phyloP scores from a whole-genome alignment of 1,140 invertebrate genomes.

The Caerostris darwini region DNA sequence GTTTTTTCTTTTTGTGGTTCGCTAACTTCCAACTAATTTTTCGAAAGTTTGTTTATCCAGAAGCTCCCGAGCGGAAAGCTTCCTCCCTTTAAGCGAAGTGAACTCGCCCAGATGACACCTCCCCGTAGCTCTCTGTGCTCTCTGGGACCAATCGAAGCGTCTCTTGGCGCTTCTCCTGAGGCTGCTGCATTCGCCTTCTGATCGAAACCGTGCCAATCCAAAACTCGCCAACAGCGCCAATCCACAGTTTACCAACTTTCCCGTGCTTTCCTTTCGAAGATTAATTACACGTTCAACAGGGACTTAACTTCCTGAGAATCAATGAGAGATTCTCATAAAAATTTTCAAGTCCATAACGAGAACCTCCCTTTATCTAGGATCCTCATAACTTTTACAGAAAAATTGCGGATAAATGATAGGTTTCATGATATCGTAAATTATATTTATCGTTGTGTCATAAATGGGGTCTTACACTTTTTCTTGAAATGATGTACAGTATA shows the following conservation, averaged over 20 bases:
- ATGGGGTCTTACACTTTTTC: too few species aligned
- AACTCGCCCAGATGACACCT: conserved; percentile 55
- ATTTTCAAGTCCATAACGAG: neutral
- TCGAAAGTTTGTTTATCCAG: conserved; percentile 44
- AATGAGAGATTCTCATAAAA: conserved; percentile 5
- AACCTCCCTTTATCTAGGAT: neutral
- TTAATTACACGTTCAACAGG: conserved; percentile 18
- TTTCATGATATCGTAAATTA: too few species aligned
- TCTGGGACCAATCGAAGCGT: conserved; percentile 76
- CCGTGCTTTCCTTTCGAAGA: neutral
- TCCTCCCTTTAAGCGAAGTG: conserved; percentile 56
- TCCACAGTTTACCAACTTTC: conserved; percentile 31
- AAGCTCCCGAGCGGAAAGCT: conserved; percentile 33
- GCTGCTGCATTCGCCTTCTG: conserved; percentile 57
- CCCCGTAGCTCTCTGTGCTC: conserved; percentile 66
- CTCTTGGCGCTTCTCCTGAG: conserved; percentile 73
- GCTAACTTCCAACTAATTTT: neutral
- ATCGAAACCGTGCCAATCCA: conserved; percentile 60
- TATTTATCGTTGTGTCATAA: too few species aligned
- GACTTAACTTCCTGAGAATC: neutral
- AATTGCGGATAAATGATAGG: too few species aligned
- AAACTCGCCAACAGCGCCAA: conserved; percentile 54
- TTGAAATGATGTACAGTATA: too few species aligned
- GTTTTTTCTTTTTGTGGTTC: neutral
- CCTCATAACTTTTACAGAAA: too few species aligned